Conservation (phyloP, 2,797 vertebrate species). For the Sphenopsis melanotis region DNA sequence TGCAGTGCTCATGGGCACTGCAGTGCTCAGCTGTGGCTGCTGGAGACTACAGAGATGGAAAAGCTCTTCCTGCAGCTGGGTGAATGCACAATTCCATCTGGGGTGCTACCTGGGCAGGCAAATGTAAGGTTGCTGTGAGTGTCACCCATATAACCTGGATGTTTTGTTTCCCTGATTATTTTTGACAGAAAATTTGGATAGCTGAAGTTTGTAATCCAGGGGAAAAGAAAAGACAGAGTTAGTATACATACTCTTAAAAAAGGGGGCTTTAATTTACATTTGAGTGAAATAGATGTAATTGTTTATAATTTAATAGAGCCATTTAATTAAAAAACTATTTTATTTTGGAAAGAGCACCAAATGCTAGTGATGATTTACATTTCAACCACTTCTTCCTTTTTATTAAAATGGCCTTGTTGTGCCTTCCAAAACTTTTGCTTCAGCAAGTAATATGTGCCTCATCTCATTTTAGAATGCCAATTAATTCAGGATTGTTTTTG, state of each 20-base stretch:
- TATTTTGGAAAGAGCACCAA: not conserved
- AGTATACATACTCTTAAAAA: not conserved
- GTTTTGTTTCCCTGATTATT: not conserved
- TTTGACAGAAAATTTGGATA: not conserved
- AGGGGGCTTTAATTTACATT: not conserved
- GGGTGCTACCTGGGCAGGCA: not conserved
- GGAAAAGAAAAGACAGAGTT: accelerated
- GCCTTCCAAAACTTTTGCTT: not conserved
- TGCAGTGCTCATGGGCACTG: not conserved
- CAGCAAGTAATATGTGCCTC: not conserved
- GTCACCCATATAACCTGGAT: accelerated
- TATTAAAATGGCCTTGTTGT: not conserved
- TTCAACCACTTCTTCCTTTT: not conserved
- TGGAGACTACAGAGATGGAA: not conserved
- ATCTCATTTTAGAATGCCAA: not conserved
- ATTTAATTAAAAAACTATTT: not conserved
- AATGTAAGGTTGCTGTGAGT: not conserved
- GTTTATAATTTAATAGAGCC: not conserved
- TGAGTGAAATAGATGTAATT: not conserved
- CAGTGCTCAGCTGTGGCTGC: not conserved
- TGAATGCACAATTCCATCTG: not conserved
- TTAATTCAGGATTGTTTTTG: not conserved
- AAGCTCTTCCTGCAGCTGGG: not conserved
- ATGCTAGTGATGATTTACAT: not conserved
- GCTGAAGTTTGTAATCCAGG: not conserved